Evolutionary conservation across 2,888 invertebrate species (phyloP), one percentile per base, ranked within the genome.

Genomic region (Phoenoteleia sp.): DNA sequence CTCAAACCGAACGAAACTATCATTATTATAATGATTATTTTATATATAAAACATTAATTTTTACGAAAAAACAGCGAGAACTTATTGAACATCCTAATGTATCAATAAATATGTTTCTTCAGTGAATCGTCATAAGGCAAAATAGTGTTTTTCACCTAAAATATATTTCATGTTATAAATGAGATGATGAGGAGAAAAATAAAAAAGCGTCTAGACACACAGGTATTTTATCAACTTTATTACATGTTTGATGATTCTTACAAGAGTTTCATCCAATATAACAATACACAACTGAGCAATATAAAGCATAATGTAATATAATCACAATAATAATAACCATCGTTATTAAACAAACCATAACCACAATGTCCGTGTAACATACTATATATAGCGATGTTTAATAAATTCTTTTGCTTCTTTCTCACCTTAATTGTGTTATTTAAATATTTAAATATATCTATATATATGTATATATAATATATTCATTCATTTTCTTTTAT

Each of bases 221-320:
- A n/a, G n/a, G n/a, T n/a, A n/a, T n/a, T 81, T 83, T 77, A 77
- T 71, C 67, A 79, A 77, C 74, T 84, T 86, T 86, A 86, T 86
- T 86, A 84, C 84, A 84, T 62, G 81, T 77, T 77, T 66, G 69
- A 81, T 81, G 81, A 77, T 81, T 76, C 79, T 84, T 84, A 79
- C 81, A 84, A 66, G 71, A 71, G 69, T 64, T 56, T 81, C 74
- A 72, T 79, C 64, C 62, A 49, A 71, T 77, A 77, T 91, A 93
- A 93, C 92, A 93, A 93, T 92, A 92, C 92, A 90, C 90, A 92
- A 93, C 91, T 92, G 87, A 93, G 92, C 92, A 89, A 91, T 90
- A 92, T 91, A 91, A 93, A 93, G 93, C 93, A 92, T 92, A 54
- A 36, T 64, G 60, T 39, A 75, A 39, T 72, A 47, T 36, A 47